Conservation (phyloP, 2,888 invertebrate genomes). For the Philaethria dido region DNA sequence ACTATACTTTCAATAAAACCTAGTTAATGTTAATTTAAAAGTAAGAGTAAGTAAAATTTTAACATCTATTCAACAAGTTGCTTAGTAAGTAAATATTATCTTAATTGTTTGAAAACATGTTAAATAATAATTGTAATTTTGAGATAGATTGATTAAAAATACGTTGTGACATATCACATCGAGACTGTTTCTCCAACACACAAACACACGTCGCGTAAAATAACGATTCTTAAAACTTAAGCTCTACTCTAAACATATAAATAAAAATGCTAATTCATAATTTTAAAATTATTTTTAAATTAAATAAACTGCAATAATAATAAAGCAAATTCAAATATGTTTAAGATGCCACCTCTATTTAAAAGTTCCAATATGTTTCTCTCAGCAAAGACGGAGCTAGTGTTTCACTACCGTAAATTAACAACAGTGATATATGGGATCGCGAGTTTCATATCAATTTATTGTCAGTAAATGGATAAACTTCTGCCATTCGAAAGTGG, state of each 20-base stretch:
- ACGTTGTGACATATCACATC: no score
- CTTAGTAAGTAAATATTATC: no score
- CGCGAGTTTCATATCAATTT: conserved; percentile 57
- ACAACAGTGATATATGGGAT: conserved; percentile 56
- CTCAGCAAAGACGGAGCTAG: conserved; percentile 45
- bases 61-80: neutral
- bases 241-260: no score
- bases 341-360: conserved; percentile 30
- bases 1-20: conserved; percentile 26
- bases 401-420: conserved; percentile 52
- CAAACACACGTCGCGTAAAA: no score
- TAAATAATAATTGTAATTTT: no score
- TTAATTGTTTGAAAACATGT: no score
- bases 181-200: no score
- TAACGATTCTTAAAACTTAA: neutral
- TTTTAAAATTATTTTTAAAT: no score
- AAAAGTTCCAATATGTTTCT: conserved; percentile 2
- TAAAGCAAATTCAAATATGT: neutral
- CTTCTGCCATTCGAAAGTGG: conserved; percentile 59
- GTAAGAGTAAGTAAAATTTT: neutral
- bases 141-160: no score
- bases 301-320: no score
- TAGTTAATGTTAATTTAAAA: conserved; percentile 2
- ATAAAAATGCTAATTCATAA: no score
- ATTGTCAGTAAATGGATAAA: conserved; percentile 60